Conservation (phyloP, 1,140 invertebrate genomes). For the Holcopasites calliopsidis region DNA sequence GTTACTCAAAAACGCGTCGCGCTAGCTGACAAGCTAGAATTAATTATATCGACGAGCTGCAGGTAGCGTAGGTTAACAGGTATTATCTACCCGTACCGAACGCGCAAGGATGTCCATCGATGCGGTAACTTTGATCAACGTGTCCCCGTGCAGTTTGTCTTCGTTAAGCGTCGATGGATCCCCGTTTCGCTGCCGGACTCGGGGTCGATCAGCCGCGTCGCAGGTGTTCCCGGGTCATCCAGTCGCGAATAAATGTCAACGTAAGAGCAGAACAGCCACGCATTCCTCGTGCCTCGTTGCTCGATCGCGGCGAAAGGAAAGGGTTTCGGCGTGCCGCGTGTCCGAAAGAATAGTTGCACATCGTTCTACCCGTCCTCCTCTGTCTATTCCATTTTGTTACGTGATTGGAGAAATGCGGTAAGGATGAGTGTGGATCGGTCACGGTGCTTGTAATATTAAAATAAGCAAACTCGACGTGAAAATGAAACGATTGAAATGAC, state of each 20-base stretch:
- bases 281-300: slow-evolving; percentile 32
- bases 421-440: background rate
- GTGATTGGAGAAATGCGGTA: background rate
- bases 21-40: background rate
- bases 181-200: slow-evolving; percentile 1
- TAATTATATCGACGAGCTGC: background rate
- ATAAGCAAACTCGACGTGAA: too few species aligned
- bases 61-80: background rate
- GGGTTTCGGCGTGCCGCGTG: background rate
- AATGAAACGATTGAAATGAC: too few species aligned
- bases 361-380: background rate
- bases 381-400: background rate
- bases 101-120: background rate
- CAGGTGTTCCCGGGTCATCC: slow-evolving; percentile 43
- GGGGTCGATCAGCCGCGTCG: slow-evolving; percentile 22
- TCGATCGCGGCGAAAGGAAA: slow-evolving; percentile 44
- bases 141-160: background rate
- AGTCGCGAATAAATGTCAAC: slow-evolving; percentile 47
- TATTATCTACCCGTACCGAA: too few species aligned
- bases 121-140: slow-evolving; percentile 5
- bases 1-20: background rate
- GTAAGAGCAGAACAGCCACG: slow-evolving; percentile 18
- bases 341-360: background rate
- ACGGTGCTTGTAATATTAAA: background rate
- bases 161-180: background rate